Evolutionary conservation across 2,888 invertebrate genomes (phyloP).

Genomic region (Ophion slaviceki): DNA sequence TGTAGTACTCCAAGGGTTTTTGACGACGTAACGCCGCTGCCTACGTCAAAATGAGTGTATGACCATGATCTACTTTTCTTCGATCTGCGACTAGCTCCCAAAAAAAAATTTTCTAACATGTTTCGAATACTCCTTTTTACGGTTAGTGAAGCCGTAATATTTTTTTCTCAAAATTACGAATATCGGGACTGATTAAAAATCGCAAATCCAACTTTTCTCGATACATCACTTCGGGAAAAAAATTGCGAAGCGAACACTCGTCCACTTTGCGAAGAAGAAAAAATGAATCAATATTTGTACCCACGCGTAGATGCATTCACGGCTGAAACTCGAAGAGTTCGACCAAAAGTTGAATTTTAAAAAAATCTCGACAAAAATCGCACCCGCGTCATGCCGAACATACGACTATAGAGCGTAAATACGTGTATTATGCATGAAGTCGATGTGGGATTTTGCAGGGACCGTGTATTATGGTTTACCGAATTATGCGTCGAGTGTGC

Average conservation of each 20-base stretch:
- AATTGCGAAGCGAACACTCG: neutral
- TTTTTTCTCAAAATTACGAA: too few relatives aligned
- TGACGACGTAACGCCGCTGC: too few relatives aligned
- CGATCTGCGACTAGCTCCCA: too few relatives aligned
- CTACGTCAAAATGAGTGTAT: too few relatives aligned
- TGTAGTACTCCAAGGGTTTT: too few relatives aligned
- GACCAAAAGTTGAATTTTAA: constrained; percentile 17
- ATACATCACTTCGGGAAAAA: neutral
- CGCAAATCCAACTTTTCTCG: neutral
- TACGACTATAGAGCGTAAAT: constrained; percentile 26
- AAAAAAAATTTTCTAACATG: too few relatives aligned
- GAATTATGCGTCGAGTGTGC: constrained; percentile 50
- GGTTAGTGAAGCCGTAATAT: too few relatives aligned
- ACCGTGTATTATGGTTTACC: constrained; percentile 26
- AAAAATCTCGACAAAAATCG: constrained; percentile 52
- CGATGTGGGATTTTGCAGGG: constrained; percentile 6
- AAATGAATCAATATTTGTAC: neutral
- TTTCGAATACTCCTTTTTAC: too few relatives aligned
- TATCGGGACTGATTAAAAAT: neutral
- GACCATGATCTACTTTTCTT: too few relatives aligned
- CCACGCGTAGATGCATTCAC: constrained; percentile 21
- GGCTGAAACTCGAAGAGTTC: constrained; percentile 15
- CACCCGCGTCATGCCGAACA: neutral
- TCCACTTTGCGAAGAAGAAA: neutral
- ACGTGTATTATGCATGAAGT: constrained; percentile 51